A percentile compares a stretch with the other conserved stretches of the same genome.
Evolutionary conservation across 2,888 invertebrate species (phyloP).

Genomic region (Temnothorax rugatulus): DNA sequence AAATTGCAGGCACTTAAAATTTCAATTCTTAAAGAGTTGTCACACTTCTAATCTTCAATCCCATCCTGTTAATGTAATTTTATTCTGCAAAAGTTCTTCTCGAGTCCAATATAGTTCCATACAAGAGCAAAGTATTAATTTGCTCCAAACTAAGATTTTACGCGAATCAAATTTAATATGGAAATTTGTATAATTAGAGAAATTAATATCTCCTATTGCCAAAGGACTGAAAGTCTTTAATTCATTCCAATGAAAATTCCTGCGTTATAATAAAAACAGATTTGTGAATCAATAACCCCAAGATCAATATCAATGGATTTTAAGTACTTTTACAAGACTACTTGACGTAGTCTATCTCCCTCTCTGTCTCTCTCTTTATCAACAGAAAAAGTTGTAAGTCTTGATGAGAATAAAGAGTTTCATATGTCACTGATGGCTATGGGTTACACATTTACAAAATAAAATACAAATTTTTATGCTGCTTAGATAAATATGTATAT

Average conservation of each 20-base stretch:
- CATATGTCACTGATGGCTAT: not conserved
- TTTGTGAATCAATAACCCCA: not conserved
- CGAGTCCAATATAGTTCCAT: not conserved
- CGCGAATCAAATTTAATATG: not conserved
- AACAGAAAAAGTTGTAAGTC: too few species aligned
- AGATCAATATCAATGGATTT: not conserved
- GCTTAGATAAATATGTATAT: not conserved
- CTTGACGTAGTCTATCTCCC: not conserved
- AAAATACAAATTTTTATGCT: not conserved
- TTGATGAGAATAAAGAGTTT: not conserved
- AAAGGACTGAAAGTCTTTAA: not conserved
- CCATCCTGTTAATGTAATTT: constrained; percentile 1
- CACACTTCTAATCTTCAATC: constrained; percentile 1
- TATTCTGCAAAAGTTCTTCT: not conserved
- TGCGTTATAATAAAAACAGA: not conserved
- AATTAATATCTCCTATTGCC: not conserved
- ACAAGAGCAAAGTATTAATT: not conserved
- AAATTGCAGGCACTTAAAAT: not conserved
- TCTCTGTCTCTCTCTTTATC: too few species aligned
- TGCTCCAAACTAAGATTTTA: not conserved
- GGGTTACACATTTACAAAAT: not conserved
- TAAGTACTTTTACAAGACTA: not conserved
- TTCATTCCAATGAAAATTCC: not conserved
- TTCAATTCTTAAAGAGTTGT: not conserved
- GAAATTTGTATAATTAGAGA: not conserved